phyloP scores from a whole-genome alignment of 1,140 invertebrate species.

The Brachionus rubens region DNA sequence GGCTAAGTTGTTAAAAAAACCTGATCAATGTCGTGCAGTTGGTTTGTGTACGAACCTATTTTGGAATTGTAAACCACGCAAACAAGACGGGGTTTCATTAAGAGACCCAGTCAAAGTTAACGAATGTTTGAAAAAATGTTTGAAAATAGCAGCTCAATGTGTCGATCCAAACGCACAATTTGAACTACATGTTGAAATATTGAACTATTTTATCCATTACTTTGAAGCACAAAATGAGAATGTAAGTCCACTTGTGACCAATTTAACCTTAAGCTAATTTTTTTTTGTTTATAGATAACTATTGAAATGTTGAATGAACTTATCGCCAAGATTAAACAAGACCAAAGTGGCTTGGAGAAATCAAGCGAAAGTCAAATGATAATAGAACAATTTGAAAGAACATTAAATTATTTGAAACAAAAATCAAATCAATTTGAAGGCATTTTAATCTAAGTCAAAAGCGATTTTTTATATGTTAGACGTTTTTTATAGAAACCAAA shows the following conservation, averaged over 20 bases:
- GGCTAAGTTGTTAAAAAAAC: constrained; percentile 91
- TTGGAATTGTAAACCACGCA: constrained; percentile 65
- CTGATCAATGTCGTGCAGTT: constrained; percentile 89
- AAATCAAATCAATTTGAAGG: not conserved
- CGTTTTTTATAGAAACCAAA: too few species aligned
- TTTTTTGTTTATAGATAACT: constrained; percentile 7
- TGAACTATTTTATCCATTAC: constrained; percentile 91
- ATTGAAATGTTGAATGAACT: constrained; percentile 36
- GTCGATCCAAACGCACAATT: constrained; percentile 95
- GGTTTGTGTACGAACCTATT: constrained; percentile 87
- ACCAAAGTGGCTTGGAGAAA: not conserved
- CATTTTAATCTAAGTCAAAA: not conserved
- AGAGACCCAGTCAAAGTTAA: constrained; percentile 67
- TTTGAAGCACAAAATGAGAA: constrained; percentile 84
- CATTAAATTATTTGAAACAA: constrained; percentile 10
- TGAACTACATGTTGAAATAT: constrained; percentile 86
- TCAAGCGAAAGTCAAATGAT: constrained; percentile 23
- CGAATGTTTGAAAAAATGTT: constrained; percentile 91
- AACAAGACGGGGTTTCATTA: not conserved
- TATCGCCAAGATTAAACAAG: constrained; percentile 31
- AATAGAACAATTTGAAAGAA: constrained; percentile 14
- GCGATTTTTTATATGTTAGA: too few species aligned
- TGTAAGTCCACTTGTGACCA: constrained; percentile 66
- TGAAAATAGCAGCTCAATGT: constrained; percentile 89
- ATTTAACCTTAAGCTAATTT: not conserved